Percentiles rank a stretch among this genome's conserved stretches.
Evolutionary conservation across 2,888 invertebrate genomes (phyloP).

Genomic region (Resseliella maxima): DNA sequence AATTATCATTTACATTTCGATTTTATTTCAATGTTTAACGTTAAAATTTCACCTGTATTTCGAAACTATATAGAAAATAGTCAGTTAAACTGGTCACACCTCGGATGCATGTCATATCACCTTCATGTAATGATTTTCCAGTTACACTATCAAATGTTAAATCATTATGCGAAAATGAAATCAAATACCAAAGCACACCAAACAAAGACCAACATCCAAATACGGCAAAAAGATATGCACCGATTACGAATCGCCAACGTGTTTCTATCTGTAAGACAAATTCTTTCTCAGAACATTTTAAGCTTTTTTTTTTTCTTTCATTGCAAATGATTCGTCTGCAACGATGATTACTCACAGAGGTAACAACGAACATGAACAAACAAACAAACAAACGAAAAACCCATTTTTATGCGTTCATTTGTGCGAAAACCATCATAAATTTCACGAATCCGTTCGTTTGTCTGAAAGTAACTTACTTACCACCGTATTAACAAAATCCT

Average conservation of each 20-base stretch:
- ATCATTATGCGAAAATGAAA: conserved; percentile 70
- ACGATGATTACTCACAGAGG: too few relatives aligned
- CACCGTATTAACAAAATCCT: conserved; percentile 87
- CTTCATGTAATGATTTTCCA: conserved; percentile 68
- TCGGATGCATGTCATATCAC: conserved; percentile 83
- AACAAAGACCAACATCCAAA: conserved; percentile 79
- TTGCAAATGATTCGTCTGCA: too few relatives aligned
- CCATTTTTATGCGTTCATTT: too few relatives aligned
- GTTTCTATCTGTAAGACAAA: conserved; percentile 68
- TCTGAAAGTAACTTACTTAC: conserved; percentile 78
- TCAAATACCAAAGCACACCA: conserved; percentile 70
- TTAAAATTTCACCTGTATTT: conserved; percentile 80
- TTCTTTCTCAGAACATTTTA: background rate
- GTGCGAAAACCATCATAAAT: too few relatives aligned
- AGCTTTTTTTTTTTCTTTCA: background rate
- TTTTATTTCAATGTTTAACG: background rate
- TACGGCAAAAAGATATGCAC: conserved; percentile 87
- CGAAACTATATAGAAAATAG: conserved; percentile 90
- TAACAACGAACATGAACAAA: too few relatives aligned
- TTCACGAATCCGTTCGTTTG: too few relatives aligned
- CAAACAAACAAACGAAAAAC: too few relatives aligned
- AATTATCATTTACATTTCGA: background rate
- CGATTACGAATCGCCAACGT: conserved; percentile 92
- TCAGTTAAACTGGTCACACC: conserved; percentile 86
- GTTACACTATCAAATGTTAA: conserved; percentile 74